Conservation (phyloP, 2,113 vertebrate species). For the Bostrychus sinensis region DNA sequence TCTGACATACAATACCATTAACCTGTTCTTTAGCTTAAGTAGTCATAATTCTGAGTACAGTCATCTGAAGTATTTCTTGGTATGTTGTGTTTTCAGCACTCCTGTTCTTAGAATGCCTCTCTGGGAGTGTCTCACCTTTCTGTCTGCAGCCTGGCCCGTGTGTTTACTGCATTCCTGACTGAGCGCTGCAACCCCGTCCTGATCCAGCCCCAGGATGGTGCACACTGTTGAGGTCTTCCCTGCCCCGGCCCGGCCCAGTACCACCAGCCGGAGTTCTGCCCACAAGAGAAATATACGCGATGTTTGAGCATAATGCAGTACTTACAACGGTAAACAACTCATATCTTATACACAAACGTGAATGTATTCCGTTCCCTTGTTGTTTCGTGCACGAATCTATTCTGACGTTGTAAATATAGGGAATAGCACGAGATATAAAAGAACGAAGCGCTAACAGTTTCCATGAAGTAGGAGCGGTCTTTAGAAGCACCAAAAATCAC, state of each 20-base stretch:
- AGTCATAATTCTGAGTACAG: background rate
- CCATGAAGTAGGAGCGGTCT: background rate
- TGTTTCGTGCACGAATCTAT: background rate
- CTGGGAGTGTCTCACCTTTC: conserved; percentile 53
- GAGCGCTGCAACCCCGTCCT: background rate
- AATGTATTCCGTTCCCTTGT: background rate
- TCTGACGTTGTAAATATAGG: background rate
- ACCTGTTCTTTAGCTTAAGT: too few species aligned
- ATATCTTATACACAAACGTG: background rate
- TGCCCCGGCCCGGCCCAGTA: conserved; percentile 66
- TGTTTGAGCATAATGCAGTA: background rate
- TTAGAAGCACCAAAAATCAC: background rate
- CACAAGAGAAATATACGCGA: background rate
- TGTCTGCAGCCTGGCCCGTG: conserved; percentile 60
- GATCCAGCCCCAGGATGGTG: conserved; percentile 66
- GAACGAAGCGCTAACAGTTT: background rate
- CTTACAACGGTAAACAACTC: too few species aligned
- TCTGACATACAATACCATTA: background rate
- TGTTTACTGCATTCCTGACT: conserved; percentile 55
- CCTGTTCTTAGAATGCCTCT: background rate
- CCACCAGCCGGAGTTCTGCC: conserved; percentile 74
- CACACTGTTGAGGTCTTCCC: conserved; percentile 59
- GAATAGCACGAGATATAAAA: too few species aligned
- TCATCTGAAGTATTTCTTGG: background rate
- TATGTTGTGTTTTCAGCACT: background rate